Evolutionary conservation across 1,140 invertebrate species (phyloP), one percentile per base, ranked within the genome.

Genomic region (Bilobella aurantiaca): DNA sequence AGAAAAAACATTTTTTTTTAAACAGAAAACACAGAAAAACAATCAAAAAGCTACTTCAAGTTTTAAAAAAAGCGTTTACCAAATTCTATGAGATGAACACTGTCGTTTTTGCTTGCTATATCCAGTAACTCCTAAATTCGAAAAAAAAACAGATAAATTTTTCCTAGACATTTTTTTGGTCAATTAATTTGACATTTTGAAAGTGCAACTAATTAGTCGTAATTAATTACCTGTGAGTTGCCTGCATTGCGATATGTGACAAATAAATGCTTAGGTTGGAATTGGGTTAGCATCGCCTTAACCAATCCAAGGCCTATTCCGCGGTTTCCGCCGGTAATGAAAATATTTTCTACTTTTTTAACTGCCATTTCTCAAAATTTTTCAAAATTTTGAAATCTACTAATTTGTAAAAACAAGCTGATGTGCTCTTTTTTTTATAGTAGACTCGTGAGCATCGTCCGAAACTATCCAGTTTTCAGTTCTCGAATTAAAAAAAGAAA

Each of bases 251-350:
- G 82, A 74, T 87, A 90, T 65, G 87, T 87, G 34, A 87, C 87
- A 71, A 91, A 85, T 21, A 89, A 78, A 74, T 81, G 74, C 74
- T 84, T 82, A 16, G 66, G 66, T 27, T 64, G 28, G 23, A 64
- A 64, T n/a, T 37, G 8, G 16, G 1, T 34, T 5, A 77, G 66
- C 32, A 89, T 72, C 75, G 86, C 81, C 77, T 86, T 88, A 0
- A 93, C 84, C 62, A 94, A 78, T 59, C 90, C 91, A 37, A 94
- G 78, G 18, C 91, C 91, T 46, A 95, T 77, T 1, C 93, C 92
- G 42, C 91, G 82, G 75, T 93, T 94, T 59, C 87, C 87, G 25
- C 92, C 92, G 18, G 91, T 95, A 66, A 94, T 86, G 66, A 95
- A 77, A 69, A 93, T 31, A 42, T 62, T 62, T 23, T 62, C 46